A percentile compares a stretch with the other conserved stretches of the same genome.
These are phyloP conservation scores for Ectemnius lituratus DNA, from an alignment of 2,888 invertebrate species.

Conservation along the genomic window DNA sequence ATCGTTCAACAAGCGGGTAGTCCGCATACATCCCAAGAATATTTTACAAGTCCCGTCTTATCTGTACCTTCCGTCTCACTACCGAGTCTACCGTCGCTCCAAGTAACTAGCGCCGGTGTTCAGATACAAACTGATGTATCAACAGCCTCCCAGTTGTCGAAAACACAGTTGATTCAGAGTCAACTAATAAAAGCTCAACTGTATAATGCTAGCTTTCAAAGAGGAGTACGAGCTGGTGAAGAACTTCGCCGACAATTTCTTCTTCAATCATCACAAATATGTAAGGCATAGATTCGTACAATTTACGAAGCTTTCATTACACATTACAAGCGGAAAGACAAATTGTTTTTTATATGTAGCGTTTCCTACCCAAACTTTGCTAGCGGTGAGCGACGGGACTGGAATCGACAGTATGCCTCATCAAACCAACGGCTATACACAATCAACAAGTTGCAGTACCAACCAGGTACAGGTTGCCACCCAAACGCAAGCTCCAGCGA, in stretches of 20 bases:
- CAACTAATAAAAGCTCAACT: conserved; percentile 63
- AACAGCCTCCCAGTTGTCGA: conserved; percentile 66
- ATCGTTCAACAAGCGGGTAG: conserved; percentile 64
- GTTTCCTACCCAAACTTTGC: conserved; percentile 69
- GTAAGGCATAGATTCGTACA: conserved; percentile 55
- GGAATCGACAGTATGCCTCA: conserved; percentile 62
- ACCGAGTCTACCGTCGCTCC: conserved; percentile 62
- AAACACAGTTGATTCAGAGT: conserved; percentile 65
- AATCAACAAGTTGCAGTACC: conserved; percentile 66
- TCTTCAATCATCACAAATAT: conserved; percentile 69
- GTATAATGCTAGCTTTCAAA: conserved; percentile 55
- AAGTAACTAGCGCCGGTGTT: conserved; percentile 67
- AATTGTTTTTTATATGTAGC: conserved; percentile 52
- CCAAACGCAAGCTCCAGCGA: conserved; percentile 80
- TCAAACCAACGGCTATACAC: conserved; percentile 61
- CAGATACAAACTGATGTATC: conserved; percentile 70
- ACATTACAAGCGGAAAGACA: background rate
- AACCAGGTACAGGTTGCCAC: conserved; percentile 83
- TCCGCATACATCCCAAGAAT: conserved; percentile 63
- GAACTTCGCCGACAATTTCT: conserved; percentile 67
- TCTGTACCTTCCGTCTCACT: conserved; percentile 62
- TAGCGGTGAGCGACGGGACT: conserved; percentile 61
- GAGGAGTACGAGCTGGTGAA: conserved; percentile 63
- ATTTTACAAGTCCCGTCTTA: conserved; percentile 66
- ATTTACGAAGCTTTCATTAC: background rate